phyloP scores from a whole-genome alignment of 2,888 invertebrate genomes.

The Copidosoma aretas region DNA sequence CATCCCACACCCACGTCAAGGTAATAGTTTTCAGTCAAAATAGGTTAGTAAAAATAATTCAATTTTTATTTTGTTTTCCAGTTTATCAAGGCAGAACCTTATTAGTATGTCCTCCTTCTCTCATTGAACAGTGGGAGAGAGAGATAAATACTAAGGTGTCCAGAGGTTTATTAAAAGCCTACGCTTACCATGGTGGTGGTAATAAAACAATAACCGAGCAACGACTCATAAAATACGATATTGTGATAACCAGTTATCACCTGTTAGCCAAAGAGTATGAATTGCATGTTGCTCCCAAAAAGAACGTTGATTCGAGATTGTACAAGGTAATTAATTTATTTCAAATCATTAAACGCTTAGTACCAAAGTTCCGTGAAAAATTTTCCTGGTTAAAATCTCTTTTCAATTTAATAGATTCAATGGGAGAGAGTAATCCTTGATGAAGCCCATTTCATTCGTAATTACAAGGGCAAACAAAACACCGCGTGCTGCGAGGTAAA shows the following conservation, averaged over 20 bases:
- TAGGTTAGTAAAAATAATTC: not conserved
- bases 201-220: constrained; percentile 67
- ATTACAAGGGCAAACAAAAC: constrained; percentile 3
- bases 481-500: constrained; percentile 18
- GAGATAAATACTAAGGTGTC: constrained; percentile 75
- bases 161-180: constrained; percentile 69
- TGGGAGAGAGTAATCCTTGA: constrained; percentile 36
- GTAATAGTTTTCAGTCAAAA: not conserved
- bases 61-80: constrained; percentile 56
- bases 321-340: constrained; percentile 19
- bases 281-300: constrained; percentile 1
- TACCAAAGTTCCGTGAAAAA: not conserved
- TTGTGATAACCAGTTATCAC: constrained; percentile 90
- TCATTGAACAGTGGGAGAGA: constrained; percentile 87
- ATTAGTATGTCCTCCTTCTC: constrained; percentile 89
- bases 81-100: constrained; percentile 73
- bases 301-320: constrained; percentile 14
- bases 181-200: constrained; percentile 77
- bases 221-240: constrained; percentile 72
- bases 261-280: constrained; percentile 64
- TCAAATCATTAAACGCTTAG: not conserved
- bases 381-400: not conserved
- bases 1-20: constrained; percentile 1
- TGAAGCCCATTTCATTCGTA: constrained; percentile 33
- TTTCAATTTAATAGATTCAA: constrained; percentile 21